Base-by-base conservation (phyloP, 2,113 vertebrate genomes). In the Albula glossodonta region DNA sequence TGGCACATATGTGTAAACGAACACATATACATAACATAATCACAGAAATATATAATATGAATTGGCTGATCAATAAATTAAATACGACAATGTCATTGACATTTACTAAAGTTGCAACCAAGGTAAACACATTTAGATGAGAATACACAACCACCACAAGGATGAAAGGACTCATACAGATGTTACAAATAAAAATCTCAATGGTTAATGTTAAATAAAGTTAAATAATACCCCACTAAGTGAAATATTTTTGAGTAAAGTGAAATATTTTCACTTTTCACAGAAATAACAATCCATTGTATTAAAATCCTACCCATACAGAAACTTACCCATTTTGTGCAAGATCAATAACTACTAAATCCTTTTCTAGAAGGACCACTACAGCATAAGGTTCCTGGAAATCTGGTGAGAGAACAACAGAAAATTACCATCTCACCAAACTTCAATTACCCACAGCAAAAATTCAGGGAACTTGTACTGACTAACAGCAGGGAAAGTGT, bases 331-430 rank as follows among this genome's bases (percentile, higher is more conserved):
- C 98, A 92, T 98, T 99, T 96, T 99, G 98, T 96, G 97, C 97
- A 94, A 99, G 98, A 92, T 99, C 98, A 92, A 99, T 99, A 92
- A 99, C 96, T 89, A 99, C 98, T 95, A 99, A 96, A 94, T 99
- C 98, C 94, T 99, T 99, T 94, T 99, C 98, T 90, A 99, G 94
- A 88, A 99, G 98, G 92, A 99, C 98, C 80, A 99, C 98, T 88
- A 99, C 98, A 91, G 98, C 98, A 82, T 99, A 99, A 31, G 98
- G 98, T 94, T 99, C 98, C 94, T 99, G 98, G 94, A 99, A 99
- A 95, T 99, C 98, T 99, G 93, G 13, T 22, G 66, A n/a, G 78
- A 85, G 11, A 82, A 92, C 91, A 31, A 80, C 9, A 80, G 87
- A 84, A 91, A 51, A 51, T 19, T 80, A 50, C 79, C 49, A 19